Evolutionary conservation across 1,140 invertebrate species (phyloP).

Genomic region (Penaeus japonicus): DNA sequence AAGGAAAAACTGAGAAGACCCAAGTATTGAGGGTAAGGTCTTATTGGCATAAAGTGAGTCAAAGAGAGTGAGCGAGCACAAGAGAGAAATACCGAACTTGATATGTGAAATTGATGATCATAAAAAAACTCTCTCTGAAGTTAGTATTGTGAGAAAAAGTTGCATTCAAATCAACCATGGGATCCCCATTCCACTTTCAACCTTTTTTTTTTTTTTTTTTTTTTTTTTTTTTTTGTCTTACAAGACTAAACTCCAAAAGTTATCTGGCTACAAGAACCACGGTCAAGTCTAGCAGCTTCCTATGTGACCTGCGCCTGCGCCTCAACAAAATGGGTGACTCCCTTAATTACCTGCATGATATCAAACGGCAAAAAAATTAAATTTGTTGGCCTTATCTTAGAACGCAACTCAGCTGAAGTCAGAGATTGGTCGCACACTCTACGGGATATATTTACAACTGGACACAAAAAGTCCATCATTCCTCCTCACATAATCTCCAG

Average conservation of each 20-base stretch:
- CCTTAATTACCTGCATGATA: conserved; percentile 45
- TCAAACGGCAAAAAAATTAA: conserved; percentile 32
- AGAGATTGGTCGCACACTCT: conserved; percentile 52
- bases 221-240: background rate
- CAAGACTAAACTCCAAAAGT: conserved; percentile 30
- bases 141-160: conserved; percentile 48
- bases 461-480: conserved; percentile 39
- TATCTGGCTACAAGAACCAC: conserved; percentile 51
- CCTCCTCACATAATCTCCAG: background rate
- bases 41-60: background rate
- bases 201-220: conserved; percentile 29
- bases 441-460: background rate
- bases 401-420: conserved; percentile 45
- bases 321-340: conserved; percentile 56
- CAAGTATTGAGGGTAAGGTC: conserved; percentile 20
- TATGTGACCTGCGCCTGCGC: conserved; percentile 57
- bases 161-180: conserved; percentile 49
- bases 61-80: too few relatives aligned
- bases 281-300: conserved; percentile 55
- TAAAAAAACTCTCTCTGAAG: background rate
- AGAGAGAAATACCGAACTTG: too few relatives aligned
- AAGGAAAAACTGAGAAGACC: conserved; percentile 21
- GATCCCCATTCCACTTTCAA: conserved; percentile 53
- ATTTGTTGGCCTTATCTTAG: conserved; percentile 34
- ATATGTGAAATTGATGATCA: background rate